Conservation (phyloP, 2,797 vertebrate species). For the Chromis chromis region DNA sequence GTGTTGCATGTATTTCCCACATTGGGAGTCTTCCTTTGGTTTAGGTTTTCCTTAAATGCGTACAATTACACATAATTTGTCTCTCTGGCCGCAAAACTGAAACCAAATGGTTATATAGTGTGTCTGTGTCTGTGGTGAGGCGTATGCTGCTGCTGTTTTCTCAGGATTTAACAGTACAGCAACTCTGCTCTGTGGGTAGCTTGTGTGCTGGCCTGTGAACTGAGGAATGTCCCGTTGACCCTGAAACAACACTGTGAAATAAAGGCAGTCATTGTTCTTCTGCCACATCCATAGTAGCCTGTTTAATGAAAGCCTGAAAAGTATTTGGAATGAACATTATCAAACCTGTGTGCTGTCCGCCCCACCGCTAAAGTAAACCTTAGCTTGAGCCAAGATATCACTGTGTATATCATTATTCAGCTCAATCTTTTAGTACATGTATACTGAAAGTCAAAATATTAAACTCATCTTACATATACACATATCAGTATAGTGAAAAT, state of each 20-base stretch:
- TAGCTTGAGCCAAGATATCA: slow-evolving; percentile 12
- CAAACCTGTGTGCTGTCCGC: slow-evolving; percentile 38
- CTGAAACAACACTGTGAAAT: slow-evolving; percentile 72
- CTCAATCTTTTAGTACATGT: background rate
- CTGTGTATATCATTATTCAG: slow-evolving; percentile 28
- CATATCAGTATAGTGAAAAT: background rate
- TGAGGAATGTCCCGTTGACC: slow-evolving; percentile 79
- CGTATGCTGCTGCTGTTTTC: slow-evolving; percentile 38
- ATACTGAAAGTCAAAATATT: slow-evolving; percentile 2
- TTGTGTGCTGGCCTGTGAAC: slow-evolving; percentile 66
- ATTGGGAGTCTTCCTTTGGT: slow-evolving; percentile 41
- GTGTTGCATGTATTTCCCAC: slow-evolving; percentile 46
- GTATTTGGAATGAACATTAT: slow-evolving; percentile 60
- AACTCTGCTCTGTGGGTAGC: slow-evolving; percentile 54
- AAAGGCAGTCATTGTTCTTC: slow-evolving; percentile 80
- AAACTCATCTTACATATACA: background rate
- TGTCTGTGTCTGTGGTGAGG: slow-evolving; percentile 17
- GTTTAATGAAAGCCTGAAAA: slow-evolving; percentile 76
- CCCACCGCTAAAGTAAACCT: slow-evolving; percentile 38
- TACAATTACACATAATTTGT: slow-evolving; percentile 48
- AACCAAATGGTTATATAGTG: slow-evolving; percentile 31
- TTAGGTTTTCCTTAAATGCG: slow-evolving; percentile 53
- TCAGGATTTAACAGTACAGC: slow-evolving; percentile 62
- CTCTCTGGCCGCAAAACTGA: slow-evolving; percentile 21
- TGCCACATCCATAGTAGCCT: slow-evolving; percentile 44